Conservation (phyloP, 1,140 invertebrate species). For the Drosophila varians region DNA sequence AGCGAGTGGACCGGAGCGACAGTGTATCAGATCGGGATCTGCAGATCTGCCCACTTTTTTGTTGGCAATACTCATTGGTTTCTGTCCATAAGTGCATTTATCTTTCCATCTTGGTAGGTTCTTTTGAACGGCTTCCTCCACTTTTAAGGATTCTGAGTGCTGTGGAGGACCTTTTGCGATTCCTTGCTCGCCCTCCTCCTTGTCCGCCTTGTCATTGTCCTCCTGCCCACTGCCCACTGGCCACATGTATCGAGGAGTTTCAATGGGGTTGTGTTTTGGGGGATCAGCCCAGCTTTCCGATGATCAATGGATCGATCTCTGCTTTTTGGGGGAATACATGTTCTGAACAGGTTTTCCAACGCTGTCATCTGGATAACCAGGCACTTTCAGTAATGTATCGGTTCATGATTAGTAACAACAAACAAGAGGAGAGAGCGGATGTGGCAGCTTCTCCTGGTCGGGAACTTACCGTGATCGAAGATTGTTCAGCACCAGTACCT, state of each 20-base stretch:
- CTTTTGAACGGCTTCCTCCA: neutral
- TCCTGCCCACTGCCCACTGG: slow-evolving; percentile 43
- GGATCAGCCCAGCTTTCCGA: slow-evolving; percentile 38
- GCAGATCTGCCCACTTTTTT: neutral
- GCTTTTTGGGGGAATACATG: slow-evolving; percentile 32
- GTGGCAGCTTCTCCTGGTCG: slow-evolving; percentile 49
- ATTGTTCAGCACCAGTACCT: slow-evolving; percentile 97
- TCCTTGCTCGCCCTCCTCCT: slow-evolving; percentile 5
- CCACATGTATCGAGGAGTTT: slow-evolving; percentile 42
- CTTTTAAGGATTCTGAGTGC: neutral
- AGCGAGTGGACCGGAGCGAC: slow-evolving; percentile 39
- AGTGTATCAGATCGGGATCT: slow-evolving; percentile 8
- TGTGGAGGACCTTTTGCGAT: neutral
- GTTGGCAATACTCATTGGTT: neutral
- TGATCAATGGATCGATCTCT: slow-evolving; percentile 45
- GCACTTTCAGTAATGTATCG: slow-evolving; percentile 75
- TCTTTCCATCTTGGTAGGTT: neutral
- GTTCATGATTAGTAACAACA: slow-evolving; percentile 80
- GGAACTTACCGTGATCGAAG: slow-evolving; percentile 89
- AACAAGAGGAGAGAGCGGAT: slow-evolving; percentile 49
- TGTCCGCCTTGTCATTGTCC: slow-evolving; percentile 29
- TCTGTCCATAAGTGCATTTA: neutral
- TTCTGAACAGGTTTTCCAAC: slow-evolving; percentile 70
- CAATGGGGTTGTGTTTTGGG: slow-evolving; percentile 41
- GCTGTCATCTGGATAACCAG: slow-evolving; percentile 81